Conservation (phyloP, 1,140 invertebrate genomes). For the Tetragnatha versicolor region DNA sequence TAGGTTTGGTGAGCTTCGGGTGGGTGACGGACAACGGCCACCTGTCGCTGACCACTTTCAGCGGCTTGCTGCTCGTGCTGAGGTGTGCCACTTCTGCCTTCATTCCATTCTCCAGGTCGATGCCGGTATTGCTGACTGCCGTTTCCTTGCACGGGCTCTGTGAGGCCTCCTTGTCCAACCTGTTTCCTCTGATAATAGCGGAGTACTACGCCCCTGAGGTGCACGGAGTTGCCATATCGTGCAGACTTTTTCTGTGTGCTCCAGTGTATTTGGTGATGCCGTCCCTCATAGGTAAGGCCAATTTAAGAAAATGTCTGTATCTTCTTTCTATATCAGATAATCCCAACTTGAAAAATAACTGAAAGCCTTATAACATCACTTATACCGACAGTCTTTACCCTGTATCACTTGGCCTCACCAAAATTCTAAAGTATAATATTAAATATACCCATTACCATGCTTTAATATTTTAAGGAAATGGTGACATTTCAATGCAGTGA, state of each 20-base stretch:
- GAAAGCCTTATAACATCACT: too few species aligned
- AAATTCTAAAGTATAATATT: too few species aligned
- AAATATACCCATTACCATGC: too few species aligned
- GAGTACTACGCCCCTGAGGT: slow-evolving; percentile 50
- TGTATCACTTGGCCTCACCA: too few species aligned
- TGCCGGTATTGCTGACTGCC: neutral
- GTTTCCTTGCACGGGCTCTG: slow-evolving; percentile 15
- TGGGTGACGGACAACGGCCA: slow-evolving; percentile 10
- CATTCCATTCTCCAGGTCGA: slow-evolving; percentile 9
- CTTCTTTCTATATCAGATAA: too few species aligned
- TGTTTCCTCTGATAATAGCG: slow-evolving; percentile 49
- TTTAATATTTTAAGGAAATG: too few species aligned
- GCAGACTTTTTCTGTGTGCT: neutral
- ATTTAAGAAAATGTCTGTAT: too few species aligned
- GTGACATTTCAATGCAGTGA: too few species aligned
- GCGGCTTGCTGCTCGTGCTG: slow-evolving; percentile 14
- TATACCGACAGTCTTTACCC: too few species aligned
- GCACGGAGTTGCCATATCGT: neutral
- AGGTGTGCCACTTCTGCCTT: neutral
- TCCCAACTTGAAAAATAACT: too few species aligned
- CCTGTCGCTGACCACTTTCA: slow-evolving; percentile 10
- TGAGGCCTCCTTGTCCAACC: slow-evolving; percentile 19
- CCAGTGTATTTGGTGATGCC: neutral
- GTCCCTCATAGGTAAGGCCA: slow-evolving; percentile 30
- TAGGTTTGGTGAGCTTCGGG: neutral